Evolutionary conservation across 1,140 invertebrate species (phyloP), one percentile per base, ranked within the genome.

Genomic region (Eumaeus atala): DNA sequence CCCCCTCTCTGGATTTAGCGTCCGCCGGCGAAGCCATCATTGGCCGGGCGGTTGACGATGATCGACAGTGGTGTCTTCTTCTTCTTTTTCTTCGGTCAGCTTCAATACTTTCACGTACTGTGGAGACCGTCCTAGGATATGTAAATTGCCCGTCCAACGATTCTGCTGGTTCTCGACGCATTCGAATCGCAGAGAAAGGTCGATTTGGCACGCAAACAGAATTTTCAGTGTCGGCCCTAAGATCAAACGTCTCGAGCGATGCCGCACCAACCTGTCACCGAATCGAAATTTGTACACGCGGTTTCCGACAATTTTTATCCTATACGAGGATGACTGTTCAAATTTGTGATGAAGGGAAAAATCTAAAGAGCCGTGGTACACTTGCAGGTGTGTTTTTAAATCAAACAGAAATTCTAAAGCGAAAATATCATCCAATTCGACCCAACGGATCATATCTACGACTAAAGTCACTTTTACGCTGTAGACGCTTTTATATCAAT

Each of bases 201-300:
- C 48, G 3, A 49, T 34, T 28, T 49, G 28, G 21, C 48, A 21
- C 18, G n/a, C 48, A 33, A 49, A 49, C 21, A 49, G 21, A 14
- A 7, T 49, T 21, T n/a, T 34, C 48, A 7, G 21, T 12, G 48
- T 33, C 18, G 48, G 48, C 10, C n/a, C 14, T 14, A 49, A 49
- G n/a, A 49, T 21, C 34, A 49, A 49, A 21, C 11, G 48, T 35
- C 48, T 49, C 7, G 11, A 49, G 33, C 48, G 28, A 8, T 49
- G 9, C 28, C 34, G 28, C 33, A 28, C 18, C 21, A 28, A 28
- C 2, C 28, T 21, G n/a, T 49, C 28, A 14, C 12, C 28, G 48
- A 49, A 49, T 9, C 48, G 48, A 49, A 49, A 49, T 14, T 33
- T 49, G 48, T 49, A 49, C 48, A 33, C 47, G 18, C 47, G 47